phyloP scores from a whole-genome alignment of 2,797 vertebrate genomes.

The Cryptoprocta ferox region DNA sequence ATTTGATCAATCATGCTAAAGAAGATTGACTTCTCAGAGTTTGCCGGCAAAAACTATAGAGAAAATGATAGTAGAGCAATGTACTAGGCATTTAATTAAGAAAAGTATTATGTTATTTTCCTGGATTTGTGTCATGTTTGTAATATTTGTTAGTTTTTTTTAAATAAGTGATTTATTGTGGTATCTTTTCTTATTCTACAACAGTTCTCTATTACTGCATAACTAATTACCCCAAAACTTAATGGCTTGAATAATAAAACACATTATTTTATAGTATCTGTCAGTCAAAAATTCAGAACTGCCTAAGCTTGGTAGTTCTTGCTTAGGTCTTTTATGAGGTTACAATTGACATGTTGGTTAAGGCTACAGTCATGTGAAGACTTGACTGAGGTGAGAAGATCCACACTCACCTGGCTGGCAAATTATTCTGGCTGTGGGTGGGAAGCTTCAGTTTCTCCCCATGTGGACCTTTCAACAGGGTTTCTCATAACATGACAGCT shows the following conservation, averaged over 20 bases:
- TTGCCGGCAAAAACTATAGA: background rate
- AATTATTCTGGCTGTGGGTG: background rate
- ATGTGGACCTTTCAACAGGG: background rate
- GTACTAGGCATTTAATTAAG: constrained; percentile 15
- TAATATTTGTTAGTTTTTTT: constrained; percentile 32
- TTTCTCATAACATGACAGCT: constrained; percentile 9
- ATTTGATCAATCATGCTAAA: background rate
- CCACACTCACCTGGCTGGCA: background rate
- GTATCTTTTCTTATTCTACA: background rate
- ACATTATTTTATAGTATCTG: background rate
- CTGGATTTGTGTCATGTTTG: background rate
- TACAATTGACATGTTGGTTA: background rate
- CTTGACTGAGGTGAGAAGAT: background rate
- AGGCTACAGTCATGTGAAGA: background rate
- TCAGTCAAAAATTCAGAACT: background rate
- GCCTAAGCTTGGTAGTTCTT: background rate
- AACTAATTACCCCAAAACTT: background rate
- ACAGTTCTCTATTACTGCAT: background rate
- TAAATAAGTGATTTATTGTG: background rate
- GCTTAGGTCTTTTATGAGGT: background rate
- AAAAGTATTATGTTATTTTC: background rate
- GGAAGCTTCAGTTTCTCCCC: background rate
- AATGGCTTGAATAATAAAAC: background rate
- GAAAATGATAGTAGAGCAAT: background rate
- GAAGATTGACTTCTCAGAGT: constrained; percentile 41